Conservation (phyloP, 2,888 invertebrate species). For the Clunio marinus region DNA sequence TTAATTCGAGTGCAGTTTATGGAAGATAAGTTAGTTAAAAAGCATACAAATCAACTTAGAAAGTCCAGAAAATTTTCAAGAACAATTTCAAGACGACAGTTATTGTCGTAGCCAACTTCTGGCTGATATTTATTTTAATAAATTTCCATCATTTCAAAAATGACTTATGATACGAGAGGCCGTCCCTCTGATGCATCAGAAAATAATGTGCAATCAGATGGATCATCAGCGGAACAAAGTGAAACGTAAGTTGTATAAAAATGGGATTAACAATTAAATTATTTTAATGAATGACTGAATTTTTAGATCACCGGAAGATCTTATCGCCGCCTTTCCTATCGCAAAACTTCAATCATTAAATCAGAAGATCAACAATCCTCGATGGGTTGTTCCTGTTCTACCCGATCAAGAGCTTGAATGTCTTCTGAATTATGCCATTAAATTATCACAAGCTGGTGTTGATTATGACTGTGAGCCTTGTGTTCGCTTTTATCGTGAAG, state of each 20-base stretch:
- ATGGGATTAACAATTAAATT: too few species aligned
- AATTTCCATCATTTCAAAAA: conserved; percentile 14
- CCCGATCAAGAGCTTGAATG: conserved; percentile 94
- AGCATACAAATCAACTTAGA: not conserved
- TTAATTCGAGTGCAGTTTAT: not conserved
- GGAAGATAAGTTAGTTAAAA: not conserved
- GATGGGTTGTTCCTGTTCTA: conserved; percentile 96
- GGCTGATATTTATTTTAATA: not conserved
- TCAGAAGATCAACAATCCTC: conserved; percentile 91
- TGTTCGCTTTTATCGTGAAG: conserved; percentile 92
- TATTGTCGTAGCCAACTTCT: not conserved
- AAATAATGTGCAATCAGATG: conserved; percentile 16
- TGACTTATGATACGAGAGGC: conserved; percentile 27
- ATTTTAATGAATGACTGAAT: not conserved
- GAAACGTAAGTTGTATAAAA: conserved; percentile 17
- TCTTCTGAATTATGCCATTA: conserved; percentile 82
- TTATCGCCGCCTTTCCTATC: conserved; percentile 66
- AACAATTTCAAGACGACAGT: not conserved
- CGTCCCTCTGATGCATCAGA: conserved; percentile 5
- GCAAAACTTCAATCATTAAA: conserved; percentile 82
- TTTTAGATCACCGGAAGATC: conserved; percentile 48
- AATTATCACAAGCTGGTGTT: conserved; percentile 78
- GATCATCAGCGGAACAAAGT: conserved; percentile 7
- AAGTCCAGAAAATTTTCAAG: not conserved
- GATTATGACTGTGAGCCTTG: conserved; percentile 86